Conservation (phyloP, 2,888 invertebrate species). For the Anticlea derivata region DNA sequence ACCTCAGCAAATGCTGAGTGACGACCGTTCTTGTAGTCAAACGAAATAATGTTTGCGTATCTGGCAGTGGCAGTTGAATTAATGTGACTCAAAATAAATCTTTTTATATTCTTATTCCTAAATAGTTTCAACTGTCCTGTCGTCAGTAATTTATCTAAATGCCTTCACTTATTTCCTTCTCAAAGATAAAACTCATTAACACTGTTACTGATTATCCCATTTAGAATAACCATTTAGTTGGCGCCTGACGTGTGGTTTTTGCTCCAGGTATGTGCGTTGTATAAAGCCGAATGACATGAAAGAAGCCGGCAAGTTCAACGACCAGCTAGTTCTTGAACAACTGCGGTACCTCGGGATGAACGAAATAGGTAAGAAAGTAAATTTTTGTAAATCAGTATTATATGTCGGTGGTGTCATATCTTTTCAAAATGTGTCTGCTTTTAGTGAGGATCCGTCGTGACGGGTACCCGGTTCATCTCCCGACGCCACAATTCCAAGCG, state of each 20-base stretch:
- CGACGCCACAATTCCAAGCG: slow-evolving; percentile 88
- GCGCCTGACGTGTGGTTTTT: slow-evolving; percentile 3
- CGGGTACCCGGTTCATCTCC: slow-evolving; percentile 94
- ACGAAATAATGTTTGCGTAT: too few relatives aligned
- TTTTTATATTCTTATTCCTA: too few relatives aligned
- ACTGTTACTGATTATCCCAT: background rate
- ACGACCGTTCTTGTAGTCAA: too few relatives aligned
- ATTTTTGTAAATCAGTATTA: too few relatives aligned
- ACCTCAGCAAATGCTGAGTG: too few relatives aligned
- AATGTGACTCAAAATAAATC: too few relatives aligned
- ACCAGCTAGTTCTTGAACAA: slow-evolving; percentile 92
- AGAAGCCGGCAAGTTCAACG: slow-evolving; percentile 90
- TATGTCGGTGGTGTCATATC: too few relatives aligned
- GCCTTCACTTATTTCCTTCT: background rate
- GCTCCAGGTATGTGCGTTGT: slow-evolving; percentile 91
- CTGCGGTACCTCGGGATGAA: slow-evolving; percentile 95
- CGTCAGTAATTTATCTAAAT: slow-evolving; percentile 16
- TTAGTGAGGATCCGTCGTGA: slow-evolving; percentile 93
- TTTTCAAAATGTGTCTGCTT: too few relatives aligned
- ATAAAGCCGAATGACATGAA: slow-evolving; percentile 96
- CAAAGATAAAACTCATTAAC: slow-evolving; percentile 13
- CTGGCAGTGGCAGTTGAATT: too few relatives aligned
- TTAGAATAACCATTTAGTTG: slow-evolving; percentile 2
- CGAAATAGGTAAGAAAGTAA: slow-evolving; percentile 83
- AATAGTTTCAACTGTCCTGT: too few relatives aligned